Conservation (phyloP, 2,888 invertebrate genomes). For the Sarcophaga carnaria region DNA sequence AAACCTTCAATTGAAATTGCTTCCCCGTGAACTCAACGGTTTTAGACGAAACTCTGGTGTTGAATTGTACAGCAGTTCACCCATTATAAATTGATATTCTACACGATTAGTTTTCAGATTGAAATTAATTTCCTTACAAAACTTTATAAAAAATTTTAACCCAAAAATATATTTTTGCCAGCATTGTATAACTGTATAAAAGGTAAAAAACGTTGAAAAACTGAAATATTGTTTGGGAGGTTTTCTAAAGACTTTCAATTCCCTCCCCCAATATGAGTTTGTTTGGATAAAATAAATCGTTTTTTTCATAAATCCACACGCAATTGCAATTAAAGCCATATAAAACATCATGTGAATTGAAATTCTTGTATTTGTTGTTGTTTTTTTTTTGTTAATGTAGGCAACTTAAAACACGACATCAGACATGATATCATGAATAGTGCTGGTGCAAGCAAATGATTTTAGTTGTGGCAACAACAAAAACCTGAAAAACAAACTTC, state of each 20-base stretch:
- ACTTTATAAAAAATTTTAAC: no score
- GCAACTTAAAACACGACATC: slow-evolving; percentile 39
- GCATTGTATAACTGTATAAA: no score
- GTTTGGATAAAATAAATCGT: neutral
- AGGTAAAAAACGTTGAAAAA: no score
- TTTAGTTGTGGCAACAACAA: slow-evolving; percentile 1
- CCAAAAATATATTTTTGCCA: no score
- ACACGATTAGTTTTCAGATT: no score
- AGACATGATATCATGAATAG: slow-evolving; percentile 10
- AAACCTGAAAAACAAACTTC: neutral
- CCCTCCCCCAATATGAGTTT: slow-evolving; percentile 41
- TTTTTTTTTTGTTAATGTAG: slow-evolving; percentile 7
- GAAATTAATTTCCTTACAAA: no score
- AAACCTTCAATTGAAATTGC: no score
- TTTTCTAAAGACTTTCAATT: slow-evolving; percentile 1
- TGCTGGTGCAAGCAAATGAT: neutral
- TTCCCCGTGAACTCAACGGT: no score
- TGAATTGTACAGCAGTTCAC: no score
- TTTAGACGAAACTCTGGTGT: no score
- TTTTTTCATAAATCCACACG: slow-evolving; percentile 54
- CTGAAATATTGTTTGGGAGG: neutral
- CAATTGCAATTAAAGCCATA: slow-evolving; percentile 61
- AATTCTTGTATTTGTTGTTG: neutral
- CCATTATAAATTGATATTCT: no score
- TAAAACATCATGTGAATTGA: slow-evolving; percentile 49